Evolutionary conservation across 2,888 invertebrate genomes (phyloP), one percentile per base, ranked within the genome.

Genomic region (Epirrhoe tristata): DNA sequence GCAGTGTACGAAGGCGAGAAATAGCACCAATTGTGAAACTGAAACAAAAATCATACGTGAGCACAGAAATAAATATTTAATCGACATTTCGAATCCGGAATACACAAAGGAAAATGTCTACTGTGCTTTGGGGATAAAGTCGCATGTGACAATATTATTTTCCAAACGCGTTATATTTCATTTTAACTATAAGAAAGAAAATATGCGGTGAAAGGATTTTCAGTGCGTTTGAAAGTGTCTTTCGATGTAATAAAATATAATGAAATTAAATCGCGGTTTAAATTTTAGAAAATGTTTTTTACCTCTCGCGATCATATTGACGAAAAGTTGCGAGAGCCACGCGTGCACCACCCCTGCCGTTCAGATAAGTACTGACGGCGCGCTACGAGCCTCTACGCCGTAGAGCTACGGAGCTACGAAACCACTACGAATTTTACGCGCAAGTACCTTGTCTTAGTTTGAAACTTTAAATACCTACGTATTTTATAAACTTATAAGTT

Each of bases 261-360:
- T n/a, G n/a, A 57, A 63, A 56, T 31, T 16, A 34, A 58, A 60
- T 24, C 51, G 36, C 14, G 36, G 43, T 70, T 59, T 32, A 55
- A 63, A 67, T 16, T 12, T 58, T 53, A 48, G 14, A 50, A 74
- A 72, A 58, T 24, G 68, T 68, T 56, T 73, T 36, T 69, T 83
- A 91, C 91, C 91, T 89, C 80, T 86, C 87, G 87, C 86, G 87
- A 75, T 77, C 90, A 91, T 91, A 77, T 84, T 82, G 81, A 82
- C 85, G 89, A 84, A 80, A 91, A 85, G 81, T 84, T 79, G 63
- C 43, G 54, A 56, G 67, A 75, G 70, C 74, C 68, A 65, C 74
- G 76, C 91, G 92, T 84, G 79, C 87, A 72, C 75, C 80, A 70
- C 79, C 83, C 84, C 74, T 75, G 82, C 74, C 74, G 70, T 46